Evolutionary conservation across 2,888 invertebrate species (phyloP).

Genomic region (Sphinx pinastri): DNA sequence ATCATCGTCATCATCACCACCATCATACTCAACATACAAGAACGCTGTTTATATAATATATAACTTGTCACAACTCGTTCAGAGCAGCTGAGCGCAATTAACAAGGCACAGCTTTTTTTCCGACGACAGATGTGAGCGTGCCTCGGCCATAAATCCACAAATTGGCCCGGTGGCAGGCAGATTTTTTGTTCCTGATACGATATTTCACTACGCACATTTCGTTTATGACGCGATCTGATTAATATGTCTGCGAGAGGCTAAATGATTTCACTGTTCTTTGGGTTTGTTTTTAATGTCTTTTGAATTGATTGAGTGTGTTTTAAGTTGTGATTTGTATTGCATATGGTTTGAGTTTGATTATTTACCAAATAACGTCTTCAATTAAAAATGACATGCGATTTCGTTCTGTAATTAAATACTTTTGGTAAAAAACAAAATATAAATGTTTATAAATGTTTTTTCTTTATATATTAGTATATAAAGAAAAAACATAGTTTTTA

Average conservation of each 20-base stretch:
- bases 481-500: no score
- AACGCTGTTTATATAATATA: no score
- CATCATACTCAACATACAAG: neutral
- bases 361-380: no score
- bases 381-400: no score
- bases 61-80: conserved; percentile 1
- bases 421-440: no score
- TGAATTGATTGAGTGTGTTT: no score
- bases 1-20: neutral
- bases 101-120: conserved; percentile 40
- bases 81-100: conserved; percentile 19
- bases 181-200: conserved; percentile 61
- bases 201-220: conserved; percentile 73
- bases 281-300: conserved; percentile 8
- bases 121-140: conserved; percentile 65
- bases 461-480: no score
- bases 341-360: no score
- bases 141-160: conserved; percentile 63
- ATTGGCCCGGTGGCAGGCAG: conserved; percentile 53
- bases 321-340: no score
- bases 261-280: conserved; percentile 33
- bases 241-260: conserved; percentile 63
- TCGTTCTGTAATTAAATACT: no score
- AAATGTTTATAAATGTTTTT: no score
- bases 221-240: conserved; percentile 73